Percentiles rank a stretch among this genome's conserved stretches.
Conservation (phyloP, 1,140 invertebrate genomes). For the Leptonema lineaticorne region DNA sequence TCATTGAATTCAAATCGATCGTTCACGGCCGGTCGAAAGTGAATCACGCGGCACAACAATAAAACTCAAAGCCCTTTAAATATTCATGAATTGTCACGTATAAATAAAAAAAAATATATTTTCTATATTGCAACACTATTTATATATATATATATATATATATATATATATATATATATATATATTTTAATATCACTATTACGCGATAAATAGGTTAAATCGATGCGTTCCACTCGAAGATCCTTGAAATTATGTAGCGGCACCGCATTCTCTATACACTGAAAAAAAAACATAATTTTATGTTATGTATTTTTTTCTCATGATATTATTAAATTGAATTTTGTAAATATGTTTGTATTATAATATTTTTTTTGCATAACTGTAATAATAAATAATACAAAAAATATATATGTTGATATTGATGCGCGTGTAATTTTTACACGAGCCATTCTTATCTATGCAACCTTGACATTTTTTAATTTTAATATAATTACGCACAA, state of each 20-base stretch:
- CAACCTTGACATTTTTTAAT: conserved; percentile 8
- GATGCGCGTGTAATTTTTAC: background rate
- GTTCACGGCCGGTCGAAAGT: conserved; percentile 21
- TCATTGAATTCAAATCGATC: conserved; percentile 25
- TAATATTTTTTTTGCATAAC: too few species aligned
- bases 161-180: too few species aligned
- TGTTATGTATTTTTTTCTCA: background rate
- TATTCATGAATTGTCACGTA: conserved; percentile 16
- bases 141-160: too few species aligned
- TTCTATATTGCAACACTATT: background rate
- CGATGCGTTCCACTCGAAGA: too few species aligned
- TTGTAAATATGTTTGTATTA: background rate
- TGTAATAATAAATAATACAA: too few species aligned
- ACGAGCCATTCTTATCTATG: background rate
- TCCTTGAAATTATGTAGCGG: background rate
- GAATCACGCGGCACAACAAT: conserved; percentile 19
- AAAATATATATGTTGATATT: too few species aligned
- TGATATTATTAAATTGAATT: background rate
- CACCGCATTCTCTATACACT: background rate
- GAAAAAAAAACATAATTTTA: background rate
- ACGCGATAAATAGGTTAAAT: too few species aligned
- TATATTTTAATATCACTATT: too few species aligned
- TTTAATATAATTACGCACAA: too few species aligned
- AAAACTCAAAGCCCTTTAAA: background rate
- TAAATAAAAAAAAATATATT: too few species aligned